Percentiles rank a stretch among this genome's conserved stretches.
Conservation (phyloP, 2,113 vertebrate species). For the Miniopterus natalensis region DNA sequence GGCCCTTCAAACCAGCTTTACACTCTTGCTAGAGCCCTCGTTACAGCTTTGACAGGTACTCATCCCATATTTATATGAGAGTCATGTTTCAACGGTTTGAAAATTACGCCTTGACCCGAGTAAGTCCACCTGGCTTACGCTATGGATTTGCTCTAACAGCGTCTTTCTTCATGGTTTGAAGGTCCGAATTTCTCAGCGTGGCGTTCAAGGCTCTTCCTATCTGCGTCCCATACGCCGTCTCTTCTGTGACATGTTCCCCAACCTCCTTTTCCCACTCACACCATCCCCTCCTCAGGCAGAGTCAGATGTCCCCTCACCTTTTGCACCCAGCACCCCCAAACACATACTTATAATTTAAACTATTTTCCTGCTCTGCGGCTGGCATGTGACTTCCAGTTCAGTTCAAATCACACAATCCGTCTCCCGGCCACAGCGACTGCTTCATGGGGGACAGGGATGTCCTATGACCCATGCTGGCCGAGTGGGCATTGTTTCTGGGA, state of each 20-base stretch:
- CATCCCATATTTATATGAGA: background rate
- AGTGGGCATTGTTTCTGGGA: background rate
- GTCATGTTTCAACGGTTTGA: constrained; percentile 10
- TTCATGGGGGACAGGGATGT: background rate
- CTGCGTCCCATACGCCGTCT: background rate
- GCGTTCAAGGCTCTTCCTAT: background rate
- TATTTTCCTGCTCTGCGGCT: background rate
- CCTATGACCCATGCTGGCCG: too few relatives aligned
- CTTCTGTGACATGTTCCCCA: background rate
- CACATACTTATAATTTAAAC: background rate
- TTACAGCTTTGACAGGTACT: background rate
- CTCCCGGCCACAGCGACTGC: background rate
- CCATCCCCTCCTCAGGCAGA: background rate
- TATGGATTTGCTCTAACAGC: background rate
- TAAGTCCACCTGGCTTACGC: background rate
- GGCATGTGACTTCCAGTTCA: background rate
- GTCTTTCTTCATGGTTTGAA: background rate
- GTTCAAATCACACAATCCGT: background rate
- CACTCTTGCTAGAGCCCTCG: background rate
- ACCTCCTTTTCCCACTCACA: background rate
- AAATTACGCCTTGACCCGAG: background rate
- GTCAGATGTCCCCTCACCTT: background rate
- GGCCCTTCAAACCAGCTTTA: background rate
- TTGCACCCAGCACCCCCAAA: background rate
- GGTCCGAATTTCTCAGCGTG: background rate